phyloP scores from a whole-genome alignment of 2,888 invertebrate species.

The Syrphus vitripennis region DNA sequence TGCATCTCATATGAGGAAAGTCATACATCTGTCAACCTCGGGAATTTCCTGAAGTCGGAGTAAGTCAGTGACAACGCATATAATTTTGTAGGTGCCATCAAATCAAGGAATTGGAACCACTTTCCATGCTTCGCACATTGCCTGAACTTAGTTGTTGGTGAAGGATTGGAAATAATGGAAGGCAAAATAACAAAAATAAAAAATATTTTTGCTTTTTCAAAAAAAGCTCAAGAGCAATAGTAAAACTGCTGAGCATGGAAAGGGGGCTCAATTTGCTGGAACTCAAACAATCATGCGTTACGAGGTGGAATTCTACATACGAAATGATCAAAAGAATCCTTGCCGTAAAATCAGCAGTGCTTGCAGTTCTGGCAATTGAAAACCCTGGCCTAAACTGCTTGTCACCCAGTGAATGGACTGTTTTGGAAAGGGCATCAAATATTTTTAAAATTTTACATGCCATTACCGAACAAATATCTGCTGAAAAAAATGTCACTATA shows the following conservation, averaged over 20 bases:
- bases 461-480: slow-evolving; percentile 19
- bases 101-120: slow-evolving; percentile 30
- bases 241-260: slow-evolving; percentile 22
- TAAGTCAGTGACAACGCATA: slow-evolving; percentile 24
- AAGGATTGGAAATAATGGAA: background rate
- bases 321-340: slow-evolving; percentile 11
- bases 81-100: slow-evolving; percentile 24
- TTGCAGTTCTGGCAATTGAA: slow-evolving; percentile 17
- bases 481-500: slow-evolving; percentile 28
- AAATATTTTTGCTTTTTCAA: slow-evolving; percentile 30
- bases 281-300: slow-evolving; percentile 33
- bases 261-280: slow-evolving; percentile 33
- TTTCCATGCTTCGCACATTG: slow-evolving; percentile 38
- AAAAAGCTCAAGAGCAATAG: slow-evolving; percentile 12
- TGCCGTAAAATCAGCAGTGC: slow-evolving; percentile 24
- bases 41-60: background rate
- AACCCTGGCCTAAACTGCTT: slow-evolving; percentile 9
- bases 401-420: background rate
- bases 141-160: slow-evolving; percentile 22
- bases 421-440: slow-evolving; percentile 9
- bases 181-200: slow-evolving; percentile 3
- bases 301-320: too few species aligned
- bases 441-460: slow-evolving; percentile 43
- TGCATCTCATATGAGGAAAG: background rate
- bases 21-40: background rate